Percentiles rank a stretch among this genome's conserved stretches.
These are phyloP conservation scores for Lepidocyrtinus sp. DNA, from an alignment of 2,888 invertebrate species.

Conservation along the genomic window DNA sequence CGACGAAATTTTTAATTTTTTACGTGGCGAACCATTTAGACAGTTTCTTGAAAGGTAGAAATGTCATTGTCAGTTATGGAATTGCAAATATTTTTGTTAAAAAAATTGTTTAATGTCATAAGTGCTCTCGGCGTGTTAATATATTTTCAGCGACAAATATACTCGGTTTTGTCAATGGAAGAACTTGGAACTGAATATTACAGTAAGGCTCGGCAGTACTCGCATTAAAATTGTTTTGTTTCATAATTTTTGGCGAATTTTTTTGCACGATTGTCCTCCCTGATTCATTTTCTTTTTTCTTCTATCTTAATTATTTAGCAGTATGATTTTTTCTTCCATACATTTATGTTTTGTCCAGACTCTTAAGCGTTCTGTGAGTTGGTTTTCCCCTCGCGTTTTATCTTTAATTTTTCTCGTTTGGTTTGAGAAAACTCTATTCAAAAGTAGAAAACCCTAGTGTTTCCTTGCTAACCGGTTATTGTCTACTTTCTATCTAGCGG, in stretches of 20 bases:
- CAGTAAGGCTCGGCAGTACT: constrained; percentile 78
- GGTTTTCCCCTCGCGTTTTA: background rate
- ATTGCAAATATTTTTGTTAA: constrained; percentile 11
- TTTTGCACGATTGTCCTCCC: background rate
- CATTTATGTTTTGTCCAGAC: background rate
- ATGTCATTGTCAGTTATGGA: constrained; percentile 13
- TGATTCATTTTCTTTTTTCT: constrained; percentile 23
- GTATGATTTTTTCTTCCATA: constrained; percentile 22
- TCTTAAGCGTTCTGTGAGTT: background rate
- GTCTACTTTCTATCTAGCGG: background rate
- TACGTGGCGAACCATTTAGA: constrained; percentile 97
- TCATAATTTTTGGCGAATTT: background rate
- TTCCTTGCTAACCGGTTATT: constrained; percentile 6
- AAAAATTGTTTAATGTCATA: background rate
- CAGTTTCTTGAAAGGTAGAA: constrained; percentile 97
- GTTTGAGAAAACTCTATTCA: constrained; percentile 6
- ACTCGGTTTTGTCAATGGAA: constrained; percentile 99
- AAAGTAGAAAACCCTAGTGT: background rate
- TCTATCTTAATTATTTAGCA: constrained; percentile 47
- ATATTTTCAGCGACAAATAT: constrained; percentile 90
- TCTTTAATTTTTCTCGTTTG: background rate
- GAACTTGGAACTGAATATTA: constrained; percentile 99
- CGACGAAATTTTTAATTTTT: constrained; percentile 98
- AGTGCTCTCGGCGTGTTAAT: constrained; percentile 27
- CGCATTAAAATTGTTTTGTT: background rate